Conservation (phyloP, 2,797 vertebrate genomes). For the Paramormyrops hopkinsi region DNA sequence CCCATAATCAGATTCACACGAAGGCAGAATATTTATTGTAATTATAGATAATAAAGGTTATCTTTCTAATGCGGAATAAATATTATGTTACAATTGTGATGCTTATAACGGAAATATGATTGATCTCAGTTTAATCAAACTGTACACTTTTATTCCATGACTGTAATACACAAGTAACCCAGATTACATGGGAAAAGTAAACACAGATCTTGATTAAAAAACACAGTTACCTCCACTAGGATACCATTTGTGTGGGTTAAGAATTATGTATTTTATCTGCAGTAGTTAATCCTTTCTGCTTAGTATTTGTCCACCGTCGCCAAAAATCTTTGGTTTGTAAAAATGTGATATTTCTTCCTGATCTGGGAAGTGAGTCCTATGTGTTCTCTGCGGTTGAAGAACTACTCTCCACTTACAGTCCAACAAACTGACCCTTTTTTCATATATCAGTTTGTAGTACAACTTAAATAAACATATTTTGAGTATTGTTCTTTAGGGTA, state of each 20-base stretch:
- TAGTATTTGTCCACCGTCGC: constrained; percentile 29
- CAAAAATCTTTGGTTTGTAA: constrained; percentile 22
- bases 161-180: background rate
- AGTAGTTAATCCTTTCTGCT: constrained; percentile 26
- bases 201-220: background rate
- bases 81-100: background rate
- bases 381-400: background rate
- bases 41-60: background rate
- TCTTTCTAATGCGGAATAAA: background rate
- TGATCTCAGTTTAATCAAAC: background rate
- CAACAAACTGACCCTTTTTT: background rate
- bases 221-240: background rate
- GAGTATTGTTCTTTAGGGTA: background rate
- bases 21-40: background rate
- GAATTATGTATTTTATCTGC: constrained; percentile 20
- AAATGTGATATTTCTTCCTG: constrained; percentile 11
- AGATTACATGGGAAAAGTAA: too few species aligned
- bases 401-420: background rate
- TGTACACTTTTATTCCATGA: background rate
- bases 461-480: background rate
- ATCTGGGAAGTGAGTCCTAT: background rate
- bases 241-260: background rate
- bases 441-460: background rate
- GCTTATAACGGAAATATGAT: background rate
- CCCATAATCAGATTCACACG: background rate